Evolutionary conservation across 2,113 vertebrate genomes (phyloP), one percentile per base, ranked within the genome.

Genomic region (Leuciscus idus): DNA sequence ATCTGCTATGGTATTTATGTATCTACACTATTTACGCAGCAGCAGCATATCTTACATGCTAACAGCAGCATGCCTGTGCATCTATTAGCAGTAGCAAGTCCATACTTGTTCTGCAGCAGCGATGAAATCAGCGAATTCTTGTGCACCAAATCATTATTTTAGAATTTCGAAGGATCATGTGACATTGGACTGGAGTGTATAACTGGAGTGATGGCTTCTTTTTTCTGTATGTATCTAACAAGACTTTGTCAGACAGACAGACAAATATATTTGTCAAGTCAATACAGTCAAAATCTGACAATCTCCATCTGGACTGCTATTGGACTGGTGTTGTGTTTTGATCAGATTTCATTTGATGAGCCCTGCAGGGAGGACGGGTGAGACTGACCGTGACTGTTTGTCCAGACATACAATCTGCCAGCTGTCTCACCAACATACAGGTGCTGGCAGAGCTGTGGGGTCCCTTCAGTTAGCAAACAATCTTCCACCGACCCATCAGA

Each of bases 331-430:
- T 68, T 68, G 21, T 70, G 43, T 72, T 72, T 17, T 81, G 23
- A 80, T 61, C 21, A 59, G 36, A 84, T 15, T 43, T 19, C 23
- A 48, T 84, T n/a, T 83, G 17, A 52, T 12, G 75, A 52, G 7
- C 1, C 23, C 55, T 80, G 57, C 52, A 30, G 57, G 3, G 48
- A 72, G 43, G 57, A 48, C 33, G 36, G 61, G 66, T 48, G 68
- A 83, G 68, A 85, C 21, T 76, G 26, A 84, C 74, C 28, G 5
- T 85, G 43, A 85, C 75, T 85, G 75, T 73, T 73, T 72, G 64
- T 86, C 76, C 62, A 86, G 75, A 81, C 33, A 19, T 9, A 59
- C 30, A 86, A 50, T 78, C 66, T 73, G 66, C 68, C 80, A 57
- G 64, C 64, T 85, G 84, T 66, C 43, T 78, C 23, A 28, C 33